Percentiles rank a stretch among this genome's conserved stretches.
phyloP scores from a whole-genome alignment of 2,113 vertebrate species.

The Octodon degus region DNA sequence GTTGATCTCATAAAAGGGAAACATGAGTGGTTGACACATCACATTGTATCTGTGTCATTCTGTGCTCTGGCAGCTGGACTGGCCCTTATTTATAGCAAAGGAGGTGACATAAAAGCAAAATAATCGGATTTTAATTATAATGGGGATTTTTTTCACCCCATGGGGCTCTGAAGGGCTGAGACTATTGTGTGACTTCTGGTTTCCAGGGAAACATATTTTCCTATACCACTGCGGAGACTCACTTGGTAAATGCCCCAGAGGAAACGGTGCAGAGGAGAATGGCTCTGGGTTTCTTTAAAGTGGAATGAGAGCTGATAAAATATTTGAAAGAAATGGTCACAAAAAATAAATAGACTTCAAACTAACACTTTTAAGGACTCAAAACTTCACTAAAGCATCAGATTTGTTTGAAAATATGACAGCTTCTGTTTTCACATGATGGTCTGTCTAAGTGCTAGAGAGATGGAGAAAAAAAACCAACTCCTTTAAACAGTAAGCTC shows the following conservation, averaged over 20 bases:
- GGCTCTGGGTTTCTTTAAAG: constrained; percentile 6
- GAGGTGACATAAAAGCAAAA: constrained; percentile 26
- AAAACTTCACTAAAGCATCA: constrained; percentile 5
- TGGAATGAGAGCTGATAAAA: constrained; percentile 31
- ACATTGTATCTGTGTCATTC: constrained; percentile 70
- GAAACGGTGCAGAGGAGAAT: neutral
- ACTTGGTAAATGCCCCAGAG: neutral
- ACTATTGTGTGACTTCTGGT: constrained; percentile 70
- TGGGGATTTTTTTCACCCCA: constrained; percentile 72
- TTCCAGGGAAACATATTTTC: constrained; percentile 60
- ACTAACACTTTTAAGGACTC: neutral
- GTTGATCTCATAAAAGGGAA: constrained; percentile 75
- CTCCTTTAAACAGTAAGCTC: neutral
- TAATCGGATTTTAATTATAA: constrained; percentile 75
- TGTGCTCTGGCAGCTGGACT: constrained; percentile 61
- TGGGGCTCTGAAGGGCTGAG: constrained; percentile 56
- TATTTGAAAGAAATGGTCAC: constrained; percentile 2
- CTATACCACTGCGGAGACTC: neutral
- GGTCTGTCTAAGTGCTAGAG: neutral
- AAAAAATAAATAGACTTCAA: constrained; percentile 21
- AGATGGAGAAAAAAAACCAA: neutral
- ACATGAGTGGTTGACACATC: constrained; percentile 60
- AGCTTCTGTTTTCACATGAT: neutral
- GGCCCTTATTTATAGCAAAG: constrained; percentile 65
- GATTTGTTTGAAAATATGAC: constrained; percentile 49